Conservation (phyloP, 2,888 invertebrate species). For the Trachelus iudaicus region DNA sequence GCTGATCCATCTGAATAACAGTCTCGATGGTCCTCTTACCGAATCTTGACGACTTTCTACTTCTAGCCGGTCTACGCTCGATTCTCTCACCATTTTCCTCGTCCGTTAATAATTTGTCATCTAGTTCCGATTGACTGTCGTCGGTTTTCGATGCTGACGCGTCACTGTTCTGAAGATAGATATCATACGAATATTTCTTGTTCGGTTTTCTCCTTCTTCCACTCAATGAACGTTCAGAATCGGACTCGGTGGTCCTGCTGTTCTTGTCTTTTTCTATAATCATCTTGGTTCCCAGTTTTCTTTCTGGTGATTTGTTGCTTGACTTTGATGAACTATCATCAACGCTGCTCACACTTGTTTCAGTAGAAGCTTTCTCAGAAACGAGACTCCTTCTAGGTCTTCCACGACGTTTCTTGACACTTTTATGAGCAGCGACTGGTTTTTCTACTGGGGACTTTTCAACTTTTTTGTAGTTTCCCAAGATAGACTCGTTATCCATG, state of each 20-base stretch:
- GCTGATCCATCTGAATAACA: conserved; percentile 29
- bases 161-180: conserved; percentile 46
- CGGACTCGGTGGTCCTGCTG: conserved; percentile 16
- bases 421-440: background rate
- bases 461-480: background rate
- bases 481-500: conserved; percentile 1
- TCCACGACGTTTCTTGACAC: conserved; percentile 43
- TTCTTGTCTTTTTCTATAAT: conserved; percentile 20
- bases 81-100: conserved; percentile 20
- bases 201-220: conserved; percentile 52
- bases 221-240: conserved; percentile 48
- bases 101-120: conserved; percentile 37
- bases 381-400: conserved; percentile 42
- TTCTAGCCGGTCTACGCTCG: conserved; percentile 30
- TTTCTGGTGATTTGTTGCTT: background rate
- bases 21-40: conserved; percentile 18
- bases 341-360: conserved; percentile 12
- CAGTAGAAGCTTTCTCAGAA: conserved; percentile 20
- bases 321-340: conserved; percentile 8
- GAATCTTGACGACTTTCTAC: conserved; percentile 28
- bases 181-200: conserved; percentile 41
- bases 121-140: conserved; percentile 56
- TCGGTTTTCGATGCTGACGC: conserved; percentile 48
- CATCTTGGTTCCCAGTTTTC: conserved; percentile 21
- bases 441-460: background rate